phyloP scores from a whole-genome alignment of 1,140 invertebrate genomes.

The Andrena cerasifolii region DNA sequence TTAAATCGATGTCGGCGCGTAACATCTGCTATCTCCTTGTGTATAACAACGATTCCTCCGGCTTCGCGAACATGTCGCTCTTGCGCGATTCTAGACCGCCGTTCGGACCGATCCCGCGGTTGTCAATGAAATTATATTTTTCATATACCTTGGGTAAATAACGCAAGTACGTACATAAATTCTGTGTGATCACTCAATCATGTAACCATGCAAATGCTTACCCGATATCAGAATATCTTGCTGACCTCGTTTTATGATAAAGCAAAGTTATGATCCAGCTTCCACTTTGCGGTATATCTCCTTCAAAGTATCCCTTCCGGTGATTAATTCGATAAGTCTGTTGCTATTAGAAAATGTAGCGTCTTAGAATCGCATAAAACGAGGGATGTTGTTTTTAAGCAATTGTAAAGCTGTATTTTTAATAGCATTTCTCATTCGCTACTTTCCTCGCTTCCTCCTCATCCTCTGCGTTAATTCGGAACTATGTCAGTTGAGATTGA shows the following conservation, averaged over 20 bases:
- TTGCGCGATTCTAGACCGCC: slow-evolving; percentile 29
- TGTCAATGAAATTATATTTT: background rate
- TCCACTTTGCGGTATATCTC: background rate
- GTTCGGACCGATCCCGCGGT: too few relatives aligned
- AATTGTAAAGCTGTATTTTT: too few relatives aligned
- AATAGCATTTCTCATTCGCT: too few relatives aligned
- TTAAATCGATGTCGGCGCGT: slow-evolving; percentile 73
- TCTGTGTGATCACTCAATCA: background rate
- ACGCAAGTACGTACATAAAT: background rate
- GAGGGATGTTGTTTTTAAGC: too few relatives aligned
- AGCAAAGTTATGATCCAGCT: background rate
- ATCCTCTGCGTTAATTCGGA: too few relatives aligned
- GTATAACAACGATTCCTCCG: slow-evolving; percentile 31
- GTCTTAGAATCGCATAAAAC: too few relatives aligned
- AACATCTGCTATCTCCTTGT: slow-evolving; percentile 61
- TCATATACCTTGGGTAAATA: background rate
- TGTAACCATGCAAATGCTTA: background rate
- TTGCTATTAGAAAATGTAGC: background rate
- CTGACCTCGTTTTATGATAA: slow-evolving; percentile 1
- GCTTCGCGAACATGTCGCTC: slow-evolving; percentile 27
- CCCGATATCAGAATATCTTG: slow-evolving; percentile 6
- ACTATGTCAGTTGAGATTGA: too few relatives aligned
- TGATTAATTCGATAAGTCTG: background rate
- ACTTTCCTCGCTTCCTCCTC: too few relatives aligned
- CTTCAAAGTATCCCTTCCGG: too few relatives aligned